phyloP scores from a whole-genome alignment of 2,888 invertebrate species.

The Acanthoscelides obtectus region DNA sequence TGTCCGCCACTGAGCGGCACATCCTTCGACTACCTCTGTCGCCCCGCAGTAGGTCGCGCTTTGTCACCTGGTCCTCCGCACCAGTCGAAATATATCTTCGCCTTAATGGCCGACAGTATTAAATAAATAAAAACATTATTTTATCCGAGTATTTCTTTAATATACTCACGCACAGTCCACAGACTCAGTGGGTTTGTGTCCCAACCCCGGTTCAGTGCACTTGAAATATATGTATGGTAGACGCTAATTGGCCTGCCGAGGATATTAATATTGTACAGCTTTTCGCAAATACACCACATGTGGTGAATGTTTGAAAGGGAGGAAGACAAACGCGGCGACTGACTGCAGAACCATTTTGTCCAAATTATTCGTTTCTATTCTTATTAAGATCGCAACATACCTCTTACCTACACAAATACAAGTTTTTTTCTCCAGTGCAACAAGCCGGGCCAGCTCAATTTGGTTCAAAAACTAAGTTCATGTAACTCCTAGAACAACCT shows the following conservation, averaged over 20 bases:
- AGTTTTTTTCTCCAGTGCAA: too few relatives aligned
- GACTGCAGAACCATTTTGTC: neutral
- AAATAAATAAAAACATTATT: constrained; percentile 26
- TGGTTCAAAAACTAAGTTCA: too few relatives aligned
- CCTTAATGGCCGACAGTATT: constrained; percentile 30
- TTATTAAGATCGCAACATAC: too few relatives aligned
- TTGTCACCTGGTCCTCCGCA: constrained; percentile 27
- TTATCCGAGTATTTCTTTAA: constrained; percentile 19
- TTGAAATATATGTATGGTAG: neutral
- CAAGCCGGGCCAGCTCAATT: too few relatives aligned
- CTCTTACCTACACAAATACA: too few relatives aligned
- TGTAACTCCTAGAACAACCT: too few relatives aligned
- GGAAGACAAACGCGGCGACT: neutral
- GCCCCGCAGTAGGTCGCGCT: constrained; percentile 8
- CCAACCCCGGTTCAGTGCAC: neutral
- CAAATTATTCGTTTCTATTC: too few relatives aligned
- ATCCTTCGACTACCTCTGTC: constrained; percentile 4
- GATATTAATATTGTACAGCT: neutral
- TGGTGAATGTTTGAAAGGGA: neutral
- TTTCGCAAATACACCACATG: neutral
- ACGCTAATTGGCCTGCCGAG: neutral
- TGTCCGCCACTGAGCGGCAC: neutral
- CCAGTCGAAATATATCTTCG: constrained; percentile 19
- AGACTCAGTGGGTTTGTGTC: constrained; percentile 10
- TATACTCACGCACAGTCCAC: constrained; percentile 6